phyloP scores from a whole-genome alignment of 2,113 vertebrate species.

The Quiscalus mexicanus region DNA sequence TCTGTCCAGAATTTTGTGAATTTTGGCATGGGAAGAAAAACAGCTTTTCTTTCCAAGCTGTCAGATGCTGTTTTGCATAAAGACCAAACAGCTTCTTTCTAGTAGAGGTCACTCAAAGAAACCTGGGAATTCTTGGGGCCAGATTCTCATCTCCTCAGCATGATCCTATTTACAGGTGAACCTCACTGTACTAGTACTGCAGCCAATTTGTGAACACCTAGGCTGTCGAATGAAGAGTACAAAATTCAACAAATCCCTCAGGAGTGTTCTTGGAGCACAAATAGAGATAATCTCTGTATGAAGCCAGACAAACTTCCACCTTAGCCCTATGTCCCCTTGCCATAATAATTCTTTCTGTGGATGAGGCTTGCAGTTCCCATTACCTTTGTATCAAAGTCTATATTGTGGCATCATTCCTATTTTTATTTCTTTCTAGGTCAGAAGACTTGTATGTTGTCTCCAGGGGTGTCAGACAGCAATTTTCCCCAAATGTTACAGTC shows the following conservation, averaged over 20 bases:
- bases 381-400: not conserved
- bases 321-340: not conserved
- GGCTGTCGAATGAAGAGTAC: not conserved
- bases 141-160: not conserved
- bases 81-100: not conserved
- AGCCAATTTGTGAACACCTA: not conserved
- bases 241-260: not conserved
- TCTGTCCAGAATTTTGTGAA: not conserved
- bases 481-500: not conserved
- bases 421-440: constrained; percentile 24
- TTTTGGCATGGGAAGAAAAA: constrained; percentile 16
- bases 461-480: not conserved
- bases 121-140: not conserved
- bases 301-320: not conserved
- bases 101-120: not conserved
- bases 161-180: not conserved
- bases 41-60: constrained; percentile 10
- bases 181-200: not conserved
- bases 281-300: not conserved
- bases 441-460: not conserved
- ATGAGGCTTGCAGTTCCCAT: not conserved
- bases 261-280: not conserved
- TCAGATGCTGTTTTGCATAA: not conserved
- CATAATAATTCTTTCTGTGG: not conserved
- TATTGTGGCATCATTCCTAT: not conserved